Evolutionary conservation across 2,888 invertebrate species (phyloP).

Genomic region (Perizoma affinitatum): DNA sequence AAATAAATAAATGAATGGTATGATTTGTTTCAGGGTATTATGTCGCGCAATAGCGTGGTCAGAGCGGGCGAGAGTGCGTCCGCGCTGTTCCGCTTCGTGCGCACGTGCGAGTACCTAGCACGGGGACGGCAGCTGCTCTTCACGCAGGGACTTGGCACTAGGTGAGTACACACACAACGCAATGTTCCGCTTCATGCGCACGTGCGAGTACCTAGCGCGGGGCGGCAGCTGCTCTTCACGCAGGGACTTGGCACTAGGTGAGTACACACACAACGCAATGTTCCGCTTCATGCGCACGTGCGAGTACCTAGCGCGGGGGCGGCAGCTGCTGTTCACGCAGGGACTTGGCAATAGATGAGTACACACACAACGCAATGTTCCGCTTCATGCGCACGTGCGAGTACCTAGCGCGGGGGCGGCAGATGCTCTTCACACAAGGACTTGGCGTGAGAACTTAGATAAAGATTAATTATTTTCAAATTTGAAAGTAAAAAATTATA

Average conservation of each 20-base stretch:
- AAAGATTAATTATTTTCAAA: too few relatives aligned
- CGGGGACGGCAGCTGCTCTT: conserved; percentile 61
- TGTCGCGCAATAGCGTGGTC: conserved; percentile 86
- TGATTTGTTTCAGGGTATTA: conserved; percentile 74
- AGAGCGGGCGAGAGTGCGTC: conserved; percentile 93
- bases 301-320: conserved; percentile 87
- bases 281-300: conserved; percentile 96
- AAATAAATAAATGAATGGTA: too few relatives aligned
- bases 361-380: conserved; percentile 94
- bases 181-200: conserved; percentile 93
- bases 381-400: conserved; percentile 95
- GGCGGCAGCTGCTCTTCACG: conserved; percentile 69
- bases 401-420: conserved; percentile 84
- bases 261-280: conserved; percentile 87
- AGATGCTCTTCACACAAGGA: conserved; percentile 79
- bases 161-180: too few relatives aligned
- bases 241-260: conserved; percentile 89
- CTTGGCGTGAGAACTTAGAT: conserved; percentile 86
- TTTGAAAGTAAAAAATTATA: too few relatives aligned
- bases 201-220: conserved; percentile 92
- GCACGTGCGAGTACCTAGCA: conserved; percentile 93
- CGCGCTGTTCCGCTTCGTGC: conserved; percentile 94
- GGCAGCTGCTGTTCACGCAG: conserved; percentile 73
- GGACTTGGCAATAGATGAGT: conserved; percentile 91
- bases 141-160: conserved; percentile 88